phyloP scores from a whole-genome alignment of 2,888 invertebrate genomes.

The Epistrophe eligans region DNA sequence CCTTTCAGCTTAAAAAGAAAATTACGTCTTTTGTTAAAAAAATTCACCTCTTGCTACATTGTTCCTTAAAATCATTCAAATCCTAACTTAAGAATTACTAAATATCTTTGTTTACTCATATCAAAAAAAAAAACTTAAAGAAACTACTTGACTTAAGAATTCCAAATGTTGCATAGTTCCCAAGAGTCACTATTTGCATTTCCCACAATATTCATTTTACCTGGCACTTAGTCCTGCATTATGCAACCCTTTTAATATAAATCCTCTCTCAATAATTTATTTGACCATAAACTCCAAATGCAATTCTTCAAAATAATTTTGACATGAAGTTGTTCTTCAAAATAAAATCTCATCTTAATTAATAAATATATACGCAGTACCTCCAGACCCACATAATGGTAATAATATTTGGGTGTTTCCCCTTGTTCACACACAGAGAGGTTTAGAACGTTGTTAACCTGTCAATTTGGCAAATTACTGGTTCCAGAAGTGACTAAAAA shows the following conservation, averaged over 20 bases:
- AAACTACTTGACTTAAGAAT: not conserved
- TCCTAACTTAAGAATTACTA: no score
- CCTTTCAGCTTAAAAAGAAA: no score
- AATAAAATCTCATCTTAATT: slow-evolving; percentile 30
- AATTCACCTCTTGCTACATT: no score
- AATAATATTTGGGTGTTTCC: slow-evolving; percentile 27
- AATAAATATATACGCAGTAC: slow-evolving; percentile 10
- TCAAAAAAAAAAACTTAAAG: no score
- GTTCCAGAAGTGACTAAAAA: slow-evolving; percentile 52
- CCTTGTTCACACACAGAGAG: slow-evolving; percentile 37
- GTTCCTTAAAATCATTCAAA: not conserved
- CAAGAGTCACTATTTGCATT: slow-evolving; percentile 42
- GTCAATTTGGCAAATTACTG: slow-evolving; percentile 75
- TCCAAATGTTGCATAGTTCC: not conserved
- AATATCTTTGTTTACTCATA: no score
- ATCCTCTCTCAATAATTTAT: not conserved
- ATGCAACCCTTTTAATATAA: slow-evolving; percentile 1
- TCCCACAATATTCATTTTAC: no score
- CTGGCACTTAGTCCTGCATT: not conserved
- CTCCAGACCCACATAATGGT: not conserved
- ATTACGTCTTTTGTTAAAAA: no score
- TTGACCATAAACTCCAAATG: slow-evolving; percentile 46
- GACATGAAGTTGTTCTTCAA: slow-evolving; percentile 64
- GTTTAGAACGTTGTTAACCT: slow-evolving; percentile 33
- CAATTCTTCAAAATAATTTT: slow-evolving; percentile 48